Evolutionary conservation across 2,888 invertebrate species (phyloP), one percentile per base, ranked within the genome.

Genomic region (Calliphora vomitoria): DNA sequence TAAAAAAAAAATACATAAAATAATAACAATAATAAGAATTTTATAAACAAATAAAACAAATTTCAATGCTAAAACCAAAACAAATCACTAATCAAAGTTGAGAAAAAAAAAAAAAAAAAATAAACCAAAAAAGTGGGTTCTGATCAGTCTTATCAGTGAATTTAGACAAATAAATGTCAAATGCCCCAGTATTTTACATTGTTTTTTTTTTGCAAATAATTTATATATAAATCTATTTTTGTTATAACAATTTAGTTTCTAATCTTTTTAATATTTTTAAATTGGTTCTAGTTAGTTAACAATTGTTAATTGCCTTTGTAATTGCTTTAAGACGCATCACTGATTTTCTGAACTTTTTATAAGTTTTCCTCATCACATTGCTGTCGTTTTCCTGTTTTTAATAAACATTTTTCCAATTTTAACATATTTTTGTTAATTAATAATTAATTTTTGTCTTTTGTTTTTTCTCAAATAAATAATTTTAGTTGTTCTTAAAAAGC

Each of bases 241-340:
- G 15, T 15, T 41, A 18, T 41, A 25, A 35, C 0, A 35, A 53
- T 53, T 71, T 79, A 64, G 64, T 6, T 81, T 79, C 79, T 87
- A 87, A 87, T 85, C 78, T 79, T 13, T 38, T 38, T 53, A 53
- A 55, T 71, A 74, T 69, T 86, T 91, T 91, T 90, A 90, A 91
- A 92, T 92, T 91, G 91, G 92, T 92, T 92, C 91, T 92, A 92
- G 91, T 92, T 91, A 91, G 92, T 92, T 92, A 89, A 90, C 89
- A 86, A 89, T 92, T 88, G 91, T 91, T 92, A 92, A 92, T 92
- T 92, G 92, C 90, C 91, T 91, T 88, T 91, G 90, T 92, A 92
- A 92, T 92, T 92, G 90, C 91, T 91, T 92, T 92, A 87, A 86
- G 88, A 87, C 89, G 92, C 92, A 89, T 91, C 91, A 87, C 86